Percentiles rank a stretch among this genome's conserved stretches.
These are phyloP conservation scores for Aricia artaxerxes DNA, from an alignment of 2,888 invertebrate species.

Conservation along the genomic window DNA sequence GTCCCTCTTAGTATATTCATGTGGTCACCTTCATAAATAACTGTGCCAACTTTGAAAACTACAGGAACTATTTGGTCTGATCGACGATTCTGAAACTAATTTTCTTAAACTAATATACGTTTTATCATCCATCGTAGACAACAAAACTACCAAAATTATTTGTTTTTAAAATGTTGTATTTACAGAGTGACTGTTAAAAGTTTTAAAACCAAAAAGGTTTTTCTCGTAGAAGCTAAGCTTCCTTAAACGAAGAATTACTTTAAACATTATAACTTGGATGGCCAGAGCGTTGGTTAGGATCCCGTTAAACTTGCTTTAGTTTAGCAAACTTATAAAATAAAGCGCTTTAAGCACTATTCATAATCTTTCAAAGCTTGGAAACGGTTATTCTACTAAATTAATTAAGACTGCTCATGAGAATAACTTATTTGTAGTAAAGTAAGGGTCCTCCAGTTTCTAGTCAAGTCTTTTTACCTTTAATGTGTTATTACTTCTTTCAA, in stretches of 20 bases:
- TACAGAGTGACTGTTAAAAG: background rate
- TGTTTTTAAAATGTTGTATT: no score
- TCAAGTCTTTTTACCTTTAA: no score
- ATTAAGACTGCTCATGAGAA: background rate
- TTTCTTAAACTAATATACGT: no score
- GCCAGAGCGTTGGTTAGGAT: slow-evolving; percentile 15
- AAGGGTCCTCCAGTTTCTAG: background rate
- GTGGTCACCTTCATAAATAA: no score
- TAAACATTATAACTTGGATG: slow-evolving; percentile 20
- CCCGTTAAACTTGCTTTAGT: slow-evolving; percentile 20
- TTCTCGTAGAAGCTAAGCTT: background rate
- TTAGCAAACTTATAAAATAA: slow-evolving; percentile 21
- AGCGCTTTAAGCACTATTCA: slow-evolving; percentile 13
- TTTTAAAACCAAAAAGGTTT: slow-evolving; percentile 11
- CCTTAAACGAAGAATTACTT: slow-evolving; percentile 19
- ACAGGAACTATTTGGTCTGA: no score
- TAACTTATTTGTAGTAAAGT: background rate
- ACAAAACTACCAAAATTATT: no score
- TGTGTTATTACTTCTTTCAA: no score
- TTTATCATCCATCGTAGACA: no score
- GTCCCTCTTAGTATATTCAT: no score
- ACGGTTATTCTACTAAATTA: background rate
- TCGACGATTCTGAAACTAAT: no score
- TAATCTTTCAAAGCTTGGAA: slow-evolving; percentile 15
- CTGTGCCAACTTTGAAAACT: no score